Percentiles rank a stretch among this genome's conserved stretches.
phyloP scores from a whole-genome alignment of 1,140 invertebrate species.

The Leptinotarsa lineolata region DNA sequence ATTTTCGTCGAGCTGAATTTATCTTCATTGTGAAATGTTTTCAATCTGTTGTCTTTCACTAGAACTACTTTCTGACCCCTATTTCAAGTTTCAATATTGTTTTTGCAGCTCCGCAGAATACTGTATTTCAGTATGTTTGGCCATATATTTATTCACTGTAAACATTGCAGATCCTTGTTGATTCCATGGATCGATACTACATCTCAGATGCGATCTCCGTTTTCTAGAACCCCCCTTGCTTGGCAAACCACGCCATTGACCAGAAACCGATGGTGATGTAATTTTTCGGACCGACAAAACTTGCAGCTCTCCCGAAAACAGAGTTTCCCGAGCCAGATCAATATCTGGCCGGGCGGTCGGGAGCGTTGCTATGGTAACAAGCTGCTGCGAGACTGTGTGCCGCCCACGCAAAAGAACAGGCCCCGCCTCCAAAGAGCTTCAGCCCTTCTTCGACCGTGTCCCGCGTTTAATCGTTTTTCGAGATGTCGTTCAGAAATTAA shows the following conservation, averaged over 20 bases:
- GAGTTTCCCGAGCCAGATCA: constrained; percentile 50
- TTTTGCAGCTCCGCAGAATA: too few relatives aligned
- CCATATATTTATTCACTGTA: too few relatives aligned
- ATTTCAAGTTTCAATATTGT: too few relatives aligned
- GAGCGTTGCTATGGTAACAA: constrained; percentile 50
- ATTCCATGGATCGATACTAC: too few relatives aligned
- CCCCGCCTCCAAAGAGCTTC: constrained; percentile 30
- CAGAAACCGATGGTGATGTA: constrained; percentile 41
- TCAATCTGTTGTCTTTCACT: too few relatives aligned
- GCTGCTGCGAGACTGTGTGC: constrained; percentile 56
- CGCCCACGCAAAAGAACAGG: constrained; percentile 49
- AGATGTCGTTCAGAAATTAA: constrained; percentile 54
- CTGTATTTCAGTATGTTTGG: too few relatives aligned
- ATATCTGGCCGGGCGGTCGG: constrained; percentile 53
- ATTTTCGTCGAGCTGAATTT: too few relatives aligned
- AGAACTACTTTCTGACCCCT: too few relatives aligned
- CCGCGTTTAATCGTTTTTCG: constrained; percentile 50
- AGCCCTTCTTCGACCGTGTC: constrained; percentile 10
- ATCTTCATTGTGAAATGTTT: too few relatives aligned
- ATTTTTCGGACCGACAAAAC: constrained; percentile 41
- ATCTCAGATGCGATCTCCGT: too few relatives aligned
- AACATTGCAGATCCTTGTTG: too few relatives aligned
- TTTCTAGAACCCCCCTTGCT: not conserved
- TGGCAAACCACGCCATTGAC: not conserved
- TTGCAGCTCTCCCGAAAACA: constrained; percentile 28